Evolutionary conservation across 2,888 invertebrate genomes (phyloP).

Genomic region (Linhomoeus sp.): DNA sequence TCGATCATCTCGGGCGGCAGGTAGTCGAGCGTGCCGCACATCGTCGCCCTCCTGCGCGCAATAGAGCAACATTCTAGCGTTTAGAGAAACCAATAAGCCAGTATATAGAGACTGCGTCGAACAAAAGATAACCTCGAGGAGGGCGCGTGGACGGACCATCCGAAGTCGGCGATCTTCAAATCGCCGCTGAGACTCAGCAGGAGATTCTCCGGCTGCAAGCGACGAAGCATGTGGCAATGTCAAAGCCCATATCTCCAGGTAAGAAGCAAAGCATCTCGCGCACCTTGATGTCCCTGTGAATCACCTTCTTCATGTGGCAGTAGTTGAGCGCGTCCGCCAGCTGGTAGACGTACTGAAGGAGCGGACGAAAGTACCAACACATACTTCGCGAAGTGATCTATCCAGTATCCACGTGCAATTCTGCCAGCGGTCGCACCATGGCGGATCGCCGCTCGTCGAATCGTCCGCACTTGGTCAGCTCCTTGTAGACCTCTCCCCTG

Average conservation of each 20-base stretch:
- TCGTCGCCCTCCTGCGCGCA: slow-evolving; percentile 17
- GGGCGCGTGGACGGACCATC: slow-evolving; percentile 28
- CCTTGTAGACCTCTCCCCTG: slow-evolving; percentile 25
- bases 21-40: slow-evolving; percentile 29
- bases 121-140: slow-evolving; percentile 16
- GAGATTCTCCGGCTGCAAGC: slow-evolving; percentile 24
- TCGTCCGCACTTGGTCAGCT: slow-evolving; percentile 14
- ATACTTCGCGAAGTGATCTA: too few species aligned
- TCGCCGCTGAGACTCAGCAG: slow-evolving; percentile 23
- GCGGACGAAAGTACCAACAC: neutral
- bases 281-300: slow-evolving; percentile 23
- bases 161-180: slow-evolving; percentile 27
- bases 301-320: slow-evolving; percentile 26
- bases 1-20: slow-evolving; percentile 60
- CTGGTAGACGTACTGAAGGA: slow-evolving; percentile 25
- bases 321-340: slow-evolving; percentile 26
- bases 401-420: too few species aligned
- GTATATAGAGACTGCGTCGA: slow-evolving; percentile 4
- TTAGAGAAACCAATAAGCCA: neutral
- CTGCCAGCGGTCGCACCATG: slow-evolving; percentile 11
- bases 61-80: neutral
- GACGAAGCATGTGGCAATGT: too few species aligned
- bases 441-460: slow-evolving; percentile 24
- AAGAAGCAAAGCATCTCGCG: neutral
- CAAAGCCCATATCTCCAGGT: too few species aligned